phyloP scores from a whole-genome alignment of 2,888 invertebrate genomes.

The Ischnura elegans region DNA sequence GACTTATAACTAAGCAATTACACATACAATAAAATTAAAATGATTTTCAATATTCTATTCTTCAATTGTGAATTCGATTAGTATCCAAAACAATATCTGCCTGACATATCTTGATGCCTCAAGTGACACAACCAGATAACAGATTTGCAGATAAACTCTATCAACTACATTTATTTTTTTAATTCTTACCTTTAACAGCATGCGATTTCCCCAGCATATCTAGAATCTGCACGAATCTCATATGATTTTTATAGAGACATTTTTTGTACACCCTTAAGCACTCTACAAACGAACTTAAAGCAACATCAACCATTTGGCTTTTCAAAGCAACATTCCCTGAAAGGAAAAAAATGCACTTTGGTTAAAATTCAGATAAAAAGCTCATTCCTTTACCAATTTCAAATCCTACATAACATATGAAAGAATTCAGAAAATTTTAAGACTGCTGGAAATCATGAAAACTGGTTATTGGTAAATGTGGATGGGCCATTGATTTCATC shows the following conservation, averaged over 20 bases:
- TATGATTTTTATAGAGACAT: constrained; percentile 57
- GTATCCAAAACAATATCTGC: no score
- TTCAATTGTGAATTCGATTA: no score
- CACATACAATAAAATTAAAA: no score
- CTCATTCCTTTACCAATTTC: background rate
- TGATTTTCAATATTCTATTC: no score
- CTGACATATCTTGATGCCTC: no score
- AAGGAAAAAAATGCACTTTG: background rate
- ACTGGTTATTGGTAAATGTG: no score
- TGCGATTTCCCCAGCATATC: constrained; percentile 41
- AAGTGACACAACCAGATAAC: no score
- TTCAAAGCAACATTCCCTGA: constrained; percentile 40
- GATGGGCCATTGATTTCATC: no score
- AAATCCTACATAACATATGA: background rate
- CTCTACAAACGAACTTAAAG: constrained; percentile 1
- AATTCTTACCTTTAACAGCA: constrained; percentile 19
- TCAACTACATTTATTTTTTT: no score
- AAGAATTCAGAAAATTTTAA: background rate
- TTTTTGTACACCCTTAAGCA: constrained; percentile 49
- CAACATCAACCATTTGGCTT: constrained; percentile 31
- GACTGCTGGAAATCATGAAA: background rate
- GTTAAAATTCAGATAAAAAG: background rate
- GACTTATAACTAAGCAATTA: no score
- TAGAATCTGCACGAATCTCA: constrained; percentile 55
- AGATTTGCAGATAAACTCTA: no score